Evolutionary conservation across 2,113 vertebrate genomes (phyloP).

Genomic region (Pavo muticus): DNA sequence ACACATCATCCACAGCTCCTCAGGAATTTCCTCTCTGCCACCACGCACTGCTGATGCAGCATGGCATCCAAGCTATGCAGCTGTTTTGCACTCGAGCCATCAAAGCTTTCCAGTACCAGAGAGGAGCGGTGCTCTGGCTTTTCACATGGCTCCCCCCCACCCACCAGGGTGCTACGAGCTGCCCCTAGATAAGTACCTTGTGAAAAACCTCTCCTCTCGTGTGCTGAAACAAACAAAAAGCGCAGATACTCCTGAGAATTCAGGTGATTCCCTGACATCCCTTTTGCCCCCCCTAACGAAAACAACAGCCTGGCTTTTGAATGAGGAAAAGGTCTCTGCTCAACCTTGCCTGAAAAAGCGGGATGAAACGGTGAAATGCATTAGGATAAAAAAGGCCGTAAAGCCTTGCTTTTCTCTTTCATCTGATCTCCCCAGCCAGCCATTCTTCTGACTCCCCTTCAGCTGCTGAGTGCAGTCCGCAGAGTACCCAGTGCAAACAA

Average conservation of each 20-base stretch:
- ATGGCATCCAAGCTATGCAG: neutral
- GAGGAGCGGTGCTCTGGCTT: fast-evolving
- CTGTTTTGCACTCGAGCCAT: neutral
- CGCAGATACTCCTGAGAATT: neutral
- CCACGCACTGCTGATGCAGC: neutral
- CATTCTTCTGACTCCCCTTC: neutral
- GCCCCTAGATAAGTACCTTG: neutral
- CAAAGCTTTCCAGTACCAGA: neutral
- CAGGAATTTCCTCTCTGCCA: neutral
- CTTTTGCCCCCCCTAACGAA: neutral
- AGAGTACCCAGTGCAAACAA: neutral
- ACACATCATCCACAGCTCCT: neutral
- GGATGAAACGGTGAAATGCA: neutral
- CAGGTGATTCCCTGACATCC: neutral
- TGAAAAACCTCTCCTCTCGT: neutral
- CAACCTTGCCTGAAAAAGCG: neutral
- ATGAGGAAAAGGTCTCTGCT: neutral
- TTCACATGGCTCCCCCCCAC: fast-evolving
- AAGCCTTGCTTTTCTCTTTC: neutral
- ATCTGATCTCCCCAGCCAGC: conserved; percentile 1
- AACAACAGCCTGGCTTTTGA: neutral
- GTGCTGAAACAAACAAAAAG: neutral
- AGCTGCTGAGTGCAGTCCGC: neutral
- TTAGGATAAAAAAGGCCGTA: neutral
- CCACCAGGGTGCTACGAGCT: neutral